Evolutionary conservation across 2,113 vertebrate species (phyloP).

Genomic region (Xyliphius kryptos): DNA sequence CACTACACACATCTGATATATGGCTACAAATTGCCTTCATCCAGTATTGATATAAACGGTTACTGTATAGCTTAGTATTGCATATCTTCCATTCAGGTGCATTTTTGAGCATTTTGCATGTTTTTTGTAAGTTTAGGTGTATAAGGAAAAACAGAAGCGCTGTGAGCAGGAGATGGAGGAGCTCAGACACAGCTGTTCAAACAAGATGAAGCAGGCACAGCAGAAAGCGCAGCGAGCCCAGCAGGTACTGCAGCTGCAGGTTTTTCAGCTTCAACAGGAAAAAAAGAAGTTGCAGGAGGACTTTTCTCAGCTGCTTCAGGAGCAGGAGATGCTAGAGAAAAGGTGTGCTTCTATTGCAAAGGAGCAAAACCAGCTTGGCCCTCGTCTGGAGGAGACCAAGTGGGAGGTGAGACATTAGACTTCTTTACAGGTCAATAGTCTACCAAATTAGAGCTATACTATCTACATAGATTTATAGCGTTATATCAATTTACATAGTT

Average conservation of each 20-base stretch:
- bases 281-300: conserved; percentile 95
- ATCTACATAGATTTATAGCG: too few relatives aligned
- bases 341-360: conserved; percentile 85
- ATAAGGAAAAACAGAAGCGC: conserved; percentile 83
- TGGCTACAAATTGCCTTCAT: too few relatives aligned
- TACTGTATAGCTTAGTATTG: too few relatives aligned
- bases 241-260: conserved; percentile 92
- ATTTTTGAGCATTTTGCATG: not conserved
- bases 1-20: too few relatives aligned
- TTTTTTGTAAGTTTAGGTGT: conserved; percentile 67
- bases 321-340: conserved; percentile 82
- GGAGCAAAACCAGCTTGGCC: conserved; percentile 88
- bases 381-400: conserved; percentile 92
- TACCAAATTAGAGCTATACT: too few relatives aligned
- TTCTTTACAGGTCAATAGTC: too few relatives aligned
- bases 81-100: not conserved
- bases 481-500: too few relatives aligned
- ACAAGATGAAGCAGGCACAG: conserved; percentile 75
- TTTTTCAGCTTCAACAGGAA: conserved; percentile 95
- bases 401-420: conserved; percentile 79
- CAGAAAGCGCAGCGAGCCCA: conserved; percentile 80
- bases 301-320: conserved; percentile 85
- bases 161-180: conserved; percentile 84
- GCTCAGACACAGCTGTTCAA: conserved; percentile 71
- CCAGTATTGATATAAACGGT: too few relatives aligned